Base-by-base conservation (phyloP, 2,888 invertebrate species). In the Stenolophus ochropezus region DNA sequence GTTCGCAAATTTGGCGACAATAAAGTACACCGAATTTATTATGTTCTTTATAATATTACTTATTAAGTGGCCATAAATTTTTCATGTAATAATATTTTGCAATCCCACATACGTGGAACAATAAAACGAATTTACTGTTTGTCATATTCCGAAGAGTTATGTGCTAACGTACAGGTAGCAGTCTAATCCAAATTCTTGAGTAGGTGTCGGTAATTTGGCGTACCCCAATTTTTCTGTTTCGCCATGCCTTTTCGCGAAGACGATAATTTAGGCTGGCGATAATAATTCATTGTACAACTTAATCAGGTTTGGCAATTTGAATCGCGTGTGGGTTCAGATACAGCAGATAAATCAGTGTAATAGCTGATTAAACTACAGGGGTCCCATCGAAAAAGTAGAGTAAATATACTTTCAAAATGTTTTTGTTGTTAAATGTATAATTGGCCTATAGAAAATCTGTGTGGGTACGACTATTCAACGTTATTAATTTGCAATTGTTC, bases 241-340 rank as follows among this genome's bases (percentile, higher is more conserved):
- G 33, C 27, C 65, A 69, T 69, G 33, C 65, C 65, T 69, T 69
- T 69, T 69, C 65, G 65, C 33, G 65, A 69, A 33, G 27, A 23
- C 14, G 14, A 61, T 61, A 61, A 25, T 61, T 61, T 61, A 61
- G 61, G 11, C 23, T 61, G n/a, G n/a, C 23, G 33, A 27, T 69
- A 69, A 69, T 69, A 69, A 69, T 27, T 69, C 65, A 33, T 69
- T 27, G 65, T 69, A 61, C 16, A 69, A 69, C 65, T 69, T 69
- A 69, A 69, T 69, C 65, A 69, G 33, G 65, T 69, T 69, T 69
- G 65, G 65, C 33, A 69, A 69, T 69, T 27, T 69, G 27, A 69
- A 69, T 69, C 65, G 14, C 33, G 33, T 69, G 65, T 69, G 65
- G 65, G 65, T 18, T 69, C 16, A 18, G 65, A 69, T 69, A 14